Percentiles rank a stretch among this genome's conserved stretches.
Evolutionary conservation across 2,888 invertebrate genomes (phyloP).

Genomic region (Drosophila incognita): DNA sequence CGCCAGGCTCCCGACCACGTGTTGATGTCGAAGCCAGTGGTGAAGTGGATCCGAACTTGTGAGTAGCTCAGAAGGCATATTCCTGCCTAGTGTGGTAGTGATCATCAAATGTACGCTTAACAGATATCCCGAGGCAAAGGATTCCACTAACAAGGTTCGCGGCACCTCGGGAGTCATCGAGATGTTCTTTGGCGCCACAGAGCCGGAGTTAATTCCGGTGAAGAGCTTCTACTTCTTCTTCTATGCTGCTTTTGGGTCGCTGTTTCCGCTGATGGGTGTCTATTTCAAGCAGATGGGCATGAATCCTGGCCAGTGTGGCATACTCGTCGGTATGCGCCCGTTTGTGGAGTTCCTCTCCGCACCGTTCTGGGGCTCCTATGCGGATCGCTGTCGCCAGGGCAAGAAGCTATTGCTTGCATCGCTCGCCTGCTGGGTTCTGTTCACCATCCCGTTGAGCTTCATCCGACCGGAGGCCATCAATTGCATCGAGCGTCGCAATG

Average conservation of each 20-base stretch:
- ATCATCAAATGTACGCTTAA: background rate
- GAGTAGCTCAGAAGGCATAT: conserved; percentile 73
- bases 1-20: conserved; percentile 87
- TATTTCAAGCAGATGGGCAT: conserved; percentile 99
- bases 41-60: conserved; percentile 93
- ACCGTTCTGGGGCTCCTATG: conserved; percentile 98
- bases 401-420: conserved; percentile 95
- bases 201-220: conserved; percentile 96
- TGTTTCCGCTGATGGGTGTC: conserved; percentile 99
- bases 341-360: conserved; percentile 98
- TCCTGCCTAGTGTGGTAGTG: background rate
- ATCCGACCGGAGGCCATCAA: conserved; percentile 96
- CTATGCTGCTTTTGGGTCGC: conserved; percentile 98
- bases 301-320: conserved; percentile 98
- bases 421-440: conserved; percentile 97
- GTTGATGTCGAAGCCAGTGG: conserved; percentile 93
- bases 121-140: conserved; percentile 94
- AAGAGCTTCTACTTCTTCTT: conserved; percentile 99
- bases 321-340: conserved; percentile 97
- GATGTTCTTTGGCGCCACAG: conserved; percentile 92
- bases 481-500: conserved; percentile 90
- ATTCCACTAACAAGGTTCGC: conserved; percentile 95
- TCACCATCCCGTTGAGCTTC: conserved; percentile 97
- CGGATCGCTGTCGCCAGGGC: conserved; percentile 90
- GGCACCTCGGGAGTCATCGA: conserved; percentile 94